A percentile compares a stretch with the other conserved stretches of the same genome.
These are phyloP conservation scores for Coryphaenoides rupestris DNA, from an alignment of 2,113 vertebrate genomes.

Conservation along the genomic window DNA sequence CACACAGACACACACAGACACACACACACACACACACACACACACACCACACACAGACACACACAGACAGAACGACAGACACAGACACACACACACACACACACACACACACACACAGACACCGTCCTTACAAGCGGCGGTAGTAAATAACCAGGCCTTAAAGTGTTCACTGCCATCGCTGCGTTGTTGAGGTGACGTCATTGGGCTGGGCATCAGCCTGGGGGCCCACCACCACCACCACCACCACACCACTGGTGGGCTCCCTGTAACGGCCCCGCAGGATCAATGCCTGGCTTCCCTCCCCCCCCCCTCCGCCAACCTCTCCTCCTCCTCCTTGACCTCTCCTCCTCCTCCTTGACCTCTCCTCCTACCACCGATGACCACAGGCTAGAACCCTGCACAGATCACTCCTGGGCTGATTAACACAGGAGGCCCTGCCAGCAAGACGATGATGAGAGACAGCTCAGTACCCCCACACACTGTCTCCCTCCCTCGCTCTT, in stretches of 20 bases:
- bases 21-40: constrained; percentile 11
- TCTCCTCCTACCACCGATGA: not conserved
- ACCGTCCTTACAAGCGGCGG: constrained; percentile 6
- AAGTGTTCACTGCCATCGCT: too few species aligned
- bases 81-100: not conserved
- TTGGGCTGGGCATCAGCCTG: not conserved
- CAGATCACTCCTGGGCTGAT: too few species aligned
- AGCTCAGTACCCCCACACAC: too few species aligned
- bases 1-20: constrained; percentile 10
- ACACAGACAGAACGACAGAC: not conserved
- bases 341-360: constrained; percentile 24
- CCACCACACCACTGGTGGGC: too few species aligned
- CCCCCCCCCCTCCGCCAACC: too few species aligned
- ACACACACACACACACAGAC: not conserved
- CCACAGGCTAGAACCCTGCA: constrained; percentile 23
- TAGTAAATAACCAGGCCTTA: constrained; percentile 14
- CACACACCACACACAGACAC: constrained; percentile 9
- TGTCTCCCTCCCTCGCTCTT: too few species aligned
- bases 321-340: constrained; percentile 10
- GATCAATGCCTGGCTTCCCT: constrained; percentile 46
- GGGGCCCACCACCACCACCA: constrained; percentile 36
- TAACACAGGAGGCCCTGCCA: too few species aligned
- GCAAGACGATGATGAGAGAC: too few species aligned
- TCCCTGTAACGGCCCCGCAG: constrained; percentile 13
- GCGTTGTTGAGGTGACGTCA: too few species aligned